A percentile compares a stretch with the other conserved stretches of the same genome.
phyloP scores from a whole-genome alignment of 2,797 vertebrate species.

The Ciconia nigra region DNA sequence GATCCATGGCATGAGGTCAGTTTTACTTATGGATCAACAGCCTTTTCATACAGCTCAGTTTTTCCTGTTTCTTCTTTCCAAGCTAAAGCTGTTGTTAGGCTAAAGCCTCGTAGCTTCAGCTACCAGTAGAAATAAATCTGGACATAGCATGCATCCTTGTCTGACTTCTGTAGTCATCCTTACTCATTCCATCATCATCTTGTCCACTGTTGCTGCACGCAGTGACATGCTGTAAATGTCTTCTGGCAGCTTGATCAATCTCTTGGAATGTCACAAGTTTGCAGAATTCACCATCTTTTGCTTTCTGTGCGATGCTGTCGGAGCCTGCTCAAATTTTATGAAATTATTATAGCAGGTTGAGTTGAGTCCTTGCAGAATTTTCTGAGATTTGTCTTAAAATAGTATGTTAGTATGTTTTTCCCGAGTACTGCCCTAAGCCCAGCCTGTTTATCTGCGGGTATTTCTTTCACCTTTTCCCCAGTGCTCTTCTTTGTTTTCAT shows the following conservation, averaged over 20 bases:
- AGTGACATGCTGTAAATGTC: neutral
- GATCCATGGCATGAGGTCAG: neutral
- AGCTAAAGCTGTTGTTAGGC: neutral
- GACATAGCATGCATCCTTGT: neutral
- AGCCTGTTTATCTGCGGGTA: neutral
- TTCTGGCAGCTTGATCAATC: neutral
- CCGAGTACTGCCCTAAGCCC: neutral
- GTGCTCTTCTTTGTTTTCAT: neutral
- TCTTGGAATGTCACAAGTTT: neutral
- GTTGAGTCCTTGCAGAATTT: neutral
- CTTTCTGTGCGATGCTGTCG: neutral
- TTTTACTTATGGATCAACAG: neutral
- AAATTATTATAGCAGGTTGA: neutral
- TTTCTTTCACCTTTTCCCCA: neutral
- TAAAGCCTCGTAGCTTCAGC: neutral
- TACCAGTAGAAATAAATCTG: neutral
- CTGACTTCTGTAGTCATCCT: neutral
- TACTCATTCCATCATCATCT: neutral
- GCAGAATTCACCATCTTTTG: neutral
- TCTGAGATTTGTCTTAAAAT: neutral
- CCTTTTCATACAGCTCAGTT: neutral
- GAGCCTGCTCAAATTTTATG: neutral
- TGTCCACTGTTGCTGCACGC: neutral
- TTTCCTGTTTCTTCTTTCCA: neutral
- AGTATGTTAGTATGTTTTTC: neutral